Evolutionary conservation across 2,113 vertebrate genomes (phyloP).

Genomic region (Nothobranchius furzeri): DNA sequence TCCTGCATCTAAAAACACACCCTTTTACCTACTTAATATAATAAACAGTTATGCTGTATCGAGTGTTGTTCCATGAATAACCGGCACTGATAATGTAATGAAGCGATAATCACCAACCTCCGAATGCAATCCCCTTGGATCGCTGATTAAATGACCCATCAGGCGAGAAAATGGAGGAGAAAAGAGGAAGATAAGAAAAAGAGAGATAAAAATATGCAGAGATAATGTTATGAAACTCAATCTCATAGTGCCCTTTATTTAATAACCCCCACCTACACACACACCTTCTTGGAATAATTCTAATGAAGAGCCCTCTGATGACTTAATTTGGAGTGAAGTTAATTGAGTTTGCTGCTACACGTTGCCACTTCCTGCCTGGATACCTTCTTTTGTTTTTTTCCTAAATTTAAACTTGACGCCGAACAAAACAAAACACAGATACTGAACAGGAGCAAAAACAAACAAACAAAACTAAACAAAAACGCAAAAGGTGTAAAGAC

Average conservation of each 20-base stretch:
- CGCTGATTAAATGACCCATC: constrained; percentile 62
- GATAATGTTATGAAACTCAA: constrained; percentile 64
- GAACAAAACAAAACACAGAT: constrained; percentile 50
- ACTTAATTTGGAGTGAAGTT: constrained; percentile 88
- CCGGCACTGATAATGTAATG: constrained; percentile 48
- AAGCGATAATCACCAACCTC: constrained; percentile 55
- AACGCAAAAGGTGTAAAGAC: constrained; percentile 36
- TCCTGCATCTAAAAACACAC: not conserved
- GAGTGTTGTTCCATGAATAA: constrained; percentile 52
- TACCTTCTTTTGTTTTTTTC: constrained; percentile 80
- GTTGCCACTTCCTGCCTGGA: constrained; percentile 86
- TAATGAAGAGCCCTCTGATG: constrained; percentile 85
- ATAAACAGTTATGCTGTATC: constrained; percentile 40
- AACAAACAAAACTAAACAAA: constrained; percentile 23
- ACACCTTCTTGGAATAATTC: constrained; percentile 74
- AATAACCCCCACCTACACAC: constrained; percentile 57
- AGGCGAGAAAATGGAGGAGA: constrained; percentile 34
- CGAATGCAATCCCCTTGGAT: constrained; percentile 51
- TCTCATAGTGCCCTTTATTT: constrained; percentile 58
- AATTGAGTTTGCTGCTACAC: constrained; percentile 91
- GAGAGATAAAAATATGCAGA: constrained; percentile 10
- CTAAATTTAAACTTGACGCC: constrained; percentile 37
- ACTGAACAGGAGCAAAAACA: constrained; percentile 32
- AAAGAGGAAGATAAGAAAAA: constrained; percentile 8
- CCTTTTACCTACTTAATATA: not conserved